Conservation (phyloP, 1,140 invertebrate genomes). For the Fopius arisanus region DNA sequence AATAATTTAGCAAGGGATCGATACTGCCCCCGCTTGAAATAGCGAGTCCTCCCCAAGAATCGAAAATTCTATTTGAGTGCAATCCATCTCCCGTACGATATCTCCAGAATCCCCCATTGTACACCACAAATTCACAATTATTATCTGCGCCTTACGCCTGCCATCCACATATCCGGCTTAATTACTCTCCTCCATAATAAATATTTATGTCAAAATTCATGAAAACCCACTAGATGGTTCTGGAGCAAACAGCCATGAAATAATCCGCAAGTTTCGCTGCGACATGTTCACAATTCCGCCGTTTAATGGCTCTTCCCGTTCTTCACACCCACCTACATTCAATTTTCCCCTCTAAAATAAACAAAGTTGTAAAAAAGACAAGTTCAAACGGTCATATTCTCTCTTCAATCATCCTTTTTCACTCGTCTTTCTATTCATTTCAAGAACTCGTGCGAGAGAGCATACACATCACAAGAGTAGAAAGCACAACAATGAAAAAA, state of each 20-base stretch:
- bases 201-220: background rate
- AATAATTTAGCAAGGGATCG: slow-evolving; percentile 63
- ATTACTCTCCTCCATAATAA: background rate
- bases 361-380: background rate
- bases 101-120: too few species aligned
- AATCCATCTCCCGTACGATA: background rate
- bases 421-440: background rate
- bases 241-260: background rate
- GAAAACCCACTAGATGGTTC: background rate
- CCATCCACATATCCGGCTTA: too few species aligned
- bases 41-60: slow-evolving; percentile 33
- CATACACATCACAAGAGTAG: too few species aligned
- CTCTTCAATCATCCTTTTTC: background rate
- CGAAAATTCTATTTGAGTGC: background rate
- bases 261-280: background rate
- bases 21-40: slow-evolving; percentile 57
- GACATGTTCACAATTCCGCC: background rate
- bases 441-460: background rate
- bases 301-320: background rate
- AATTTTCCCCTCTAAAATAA: background rate
- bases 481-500: background rate
- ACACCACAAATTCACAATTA: background rate
- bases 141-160: background rate
- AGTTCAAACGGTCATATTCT: background rate
- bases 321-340: background rate